These are phyloP conservation scores for Poecilus cupreus DNA, from an alignment of 2,888 invertebrate genomes.

Conservation along the genomic window DNA sequence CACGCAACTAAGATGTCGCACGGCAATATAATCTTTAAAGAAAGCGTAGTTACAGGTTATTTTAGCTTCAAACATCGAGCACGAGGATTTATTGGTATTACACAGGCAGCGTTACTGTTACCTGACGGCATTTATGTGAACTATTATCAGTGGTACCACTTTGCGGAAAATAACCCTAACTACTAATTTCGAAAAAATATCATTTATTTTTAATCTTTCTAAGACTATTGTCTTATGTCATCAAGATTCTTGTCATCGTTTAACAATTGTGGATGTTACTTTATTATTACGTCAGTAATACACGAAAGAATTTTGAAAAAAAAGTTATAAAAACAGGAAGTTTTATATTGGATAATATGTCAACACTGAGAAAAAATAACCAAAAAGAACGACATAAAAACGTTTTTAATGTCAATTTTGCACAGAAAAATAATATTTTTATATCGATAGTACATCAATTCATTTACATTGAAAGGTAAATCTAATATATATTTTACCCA, in stretches of 20 bases:
- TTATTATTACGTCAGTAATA: not conserved
- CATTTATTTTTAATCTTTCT: slow-evolving; percentile 58
- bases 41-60: slow-evolving; percentile 5
- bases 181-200: slow-evolving; percentile 50
- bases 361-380: slow-evolving; percentile 59
- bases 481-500: slow-evolving; percentile 4
- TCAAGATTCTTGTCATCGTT: slow-evolving; percentile 11
- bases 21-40: slow-evolving; percentile 32
- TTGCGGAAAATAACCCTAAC: slow-evolving; percentile 41
- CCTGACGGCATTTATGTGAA: slow-evolving; percentile 28
- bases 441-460: slow-evolving; percentile 2
- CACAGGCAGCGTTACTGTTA: slow-evolving; percentile 26
- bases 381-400: slow-evolving; percentile 57
- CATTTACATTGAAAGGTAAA: slow-evolving; percentile 14
- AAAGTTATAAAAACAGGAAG: slow-evolving; percentile 55
- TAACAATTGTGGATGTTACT: not conserved
- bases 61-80: slow-evolving; percentile 11
- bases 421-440: slow-evolving; percentile 51
- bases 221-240: slow-evolving; percentile 52
- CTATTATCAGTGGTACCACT: slow-evolving; percentile 49
- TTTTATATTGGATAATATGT: slow-evolving; percentile 59
- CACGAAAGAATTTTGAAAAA: slow-evolving; percentile 38
- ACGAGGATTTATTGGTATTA: slow-evolving; percentile 32
- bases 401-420: slow-evolving; percentile 55
- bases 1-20: slow-evolving; percentile 23